Evolutionary conservation across 1,140 invertebrate species (phyloP).

Genomic region (Rhyzopertha dominica): DNA sequence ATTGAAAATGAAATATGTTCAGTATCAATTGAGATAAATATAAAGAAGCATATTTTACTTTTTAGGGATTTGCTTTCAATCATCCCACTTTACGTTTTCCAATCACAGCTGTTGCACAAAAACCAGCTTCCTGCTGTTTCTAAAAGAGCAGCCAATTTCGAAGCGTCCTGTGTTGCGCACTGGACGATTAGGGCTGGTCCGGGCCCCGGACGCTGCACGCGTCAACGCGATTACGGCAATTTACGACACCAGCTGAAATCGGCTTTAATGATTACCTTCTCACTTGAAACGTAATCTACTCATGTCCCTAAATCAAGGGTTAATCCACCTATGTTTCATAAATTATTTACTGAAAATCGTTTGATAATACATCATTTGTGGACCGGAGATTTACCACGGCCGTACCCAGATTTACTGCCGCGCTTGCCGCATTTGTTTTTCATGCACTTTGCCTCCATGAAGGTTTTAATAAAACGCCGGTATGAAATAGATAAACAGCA

Average conservation of each 20-base stretch:
- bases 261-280: slow-evolving; percentile 31
- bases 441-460: slow-evolving; percentile 6
- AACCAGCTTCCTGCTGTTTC: background rate
- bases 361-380: slow-evolving; percentile 26
- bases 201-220: slow-evolving; percentile 11
- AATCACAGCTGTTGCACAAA: slow-evolving; percentile 8
- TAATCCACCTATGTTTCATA: slow-evolving; percentile 32
- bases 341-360: slow-evolving; percentile 26
- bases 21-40: too few species aligned
- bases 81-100: too few species aligned
- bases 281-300: slow-evolving; percentile 22
- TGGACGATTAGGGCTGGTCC: background rate
- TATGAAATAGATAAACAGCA: slow-evolving; percentile 2
- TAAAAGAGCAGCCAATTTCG: background rate
- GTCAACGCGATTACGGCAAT: slow-evolving; percentile 29
- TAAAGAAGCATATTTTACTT: too few species aligned
- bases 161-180: slow-evolving; percentile 8
- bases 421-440: slow-evolving; percentile 6
- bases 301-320: slow-evolving; percentile 26
- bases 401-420: slow-evolving; percentile 14
- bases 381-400: slow-evolving; percentile 11
- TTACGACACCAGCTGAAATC: slow-evolving; percentile 28
- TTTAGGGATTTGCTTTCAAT: too few species aligned
- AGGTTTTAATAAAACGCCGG: slow-evolving; percentile 10
- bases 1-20: too few species aligned